Base-by-base conservation (phyloP, 1,140 invertebrate genomes). In the Drosophila quadrilineata region DNA sequence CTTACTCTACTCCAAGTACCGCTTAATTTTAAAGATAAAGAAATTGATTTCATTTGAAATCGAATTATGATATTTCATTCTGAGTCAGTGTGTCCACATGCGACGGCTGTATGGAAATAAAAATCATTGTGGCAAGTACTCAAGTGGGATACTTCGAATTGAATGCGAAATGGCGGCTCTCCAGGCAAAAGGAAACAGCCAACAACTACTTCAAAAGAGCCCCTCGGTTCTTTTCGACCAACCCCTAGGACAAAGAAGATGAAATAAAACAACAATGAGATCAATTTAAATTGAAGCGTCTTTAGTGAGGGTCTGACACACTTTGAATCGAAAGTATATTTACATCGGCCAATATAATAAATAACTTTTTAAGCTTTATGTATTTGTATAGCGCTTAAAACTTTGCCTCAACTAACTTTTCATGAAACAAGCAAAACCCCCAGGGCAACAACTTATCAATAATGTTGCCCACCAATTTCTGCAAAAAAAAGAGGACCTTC, bases 331-430 rank as follows among this genome's bases (percentile, higher is more conserved):
- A n/a, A n/a, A n/a, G n/a, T n/a, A n/a, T n/a, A n/a, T n/a, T n/a
- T n/a, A n/a, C n/a, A n/a, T n/a, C n/a, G n/a, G 53, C 71, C 74
- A 84, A 84, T 85, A 85, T 85, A 84, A 84, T 84, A 84, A 84
- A 85, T 79, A 84, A 84, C 36, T 84, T 84, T 82, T 69, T 50
- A 17, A 16, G 26, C 8, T 84, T 85, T 74, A 71, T 43, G 76
- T 85, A 59, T 85, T 84, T 85, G 79, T 53, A 63, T 43, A 85
- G 68, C 63, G 64, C 79, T 84, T 79, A 85, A 75, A 84, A 84
- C 79, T 84, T 84, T 71, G 43, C 56, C 77, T 84, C 69, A 58
- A 76, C 64, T 82, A 69, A 60, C 69, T 19, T 58, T 74, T 84
- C 77, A 63, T 35, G 63, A n/a, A n/a, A n/a, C n/a, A n/a, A n/a